Evolutionary conservation across 1,140 invertebrate species (phyloP), one percentile per base, ranked within the genome.

Genomic region (Acarapis woodi): DNA sequence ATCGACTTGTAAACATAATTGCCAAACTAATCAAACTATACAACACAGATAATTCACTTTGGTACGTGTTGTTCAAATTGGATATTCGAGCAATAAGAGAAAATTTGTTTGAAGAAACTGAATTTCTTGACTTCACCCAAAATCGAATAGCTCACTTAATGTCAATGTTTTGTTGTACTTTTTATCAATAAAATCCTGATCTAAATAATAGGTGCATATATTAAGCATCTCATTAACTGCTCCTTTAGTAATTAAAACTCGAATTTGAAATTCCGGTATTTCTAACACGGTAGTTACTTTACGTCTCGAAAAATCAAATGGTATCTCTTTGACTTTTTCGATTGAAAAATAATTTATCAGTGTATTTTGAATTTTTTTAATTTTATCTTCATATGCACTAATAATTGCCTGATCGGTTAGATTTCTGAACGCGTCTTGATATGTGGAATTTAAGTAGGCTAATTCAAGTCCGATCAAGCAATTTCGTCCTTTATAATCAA

Each of bases 1-100:
- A 93, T 56, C 62, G 83, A 28, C 59, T 77, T 26, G 53, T 72
- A 21, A 68, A 71, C 1, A 51, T 90, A 1, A 85, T 85, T 43
- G 63, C 61, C 3, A 76, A 79, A 42, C 54, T 90, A 0, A 53
- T 88, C 3, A 69, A 74, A 1, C 53, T 88, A 1, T 62, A 66
- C 24, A 56, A 65, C 1, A 59, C 67, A 22, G 57, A 70, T 23
- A 68, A 74, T 52, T 57, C 8, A 22, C 20, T 90, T 1, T 74
- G 78, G 65, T 57, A 57, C 9, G 46, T 55, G 22, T 37, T 59
- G 18, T 47, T 56, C 12, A 51, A 56, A 33, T 46, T 56, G 32
- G 49, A 52, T 30, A 51, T 55, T 35, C 45, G 46, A 20, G 44
- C 47, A 31, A 45, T 51, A 14, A 48, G 31, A 29, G 14, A 24